Conservation (phyloP, 2,888 invertebrate species). For the Silvanus unidentatus region DNA sequence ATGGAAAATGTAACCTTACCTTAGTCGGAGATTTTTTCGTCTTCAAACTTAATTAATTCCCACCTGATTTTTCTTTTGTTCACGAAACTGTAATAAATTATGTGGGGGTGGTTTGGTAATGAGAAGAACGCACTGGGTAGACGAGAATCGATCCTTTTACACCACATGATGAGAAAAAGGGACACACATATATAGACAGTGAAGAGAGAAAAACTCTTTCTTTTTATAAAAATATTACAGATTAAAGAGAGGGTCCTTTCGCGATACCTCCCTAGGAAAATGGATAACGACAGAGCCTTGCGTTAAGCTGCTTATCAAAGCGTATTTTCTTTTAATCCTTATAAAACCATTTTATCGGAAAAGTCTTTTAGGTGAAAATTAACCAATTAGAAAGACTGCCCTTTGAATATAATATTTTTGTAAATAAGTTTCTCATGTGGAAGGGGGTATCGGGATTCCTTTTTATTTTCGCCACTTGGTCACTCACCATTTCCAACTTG, state of each 20-base stretch:
- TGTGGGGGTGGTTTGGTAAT: neutral
- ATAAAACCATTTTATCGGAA: slow-evolving; percentile 25
- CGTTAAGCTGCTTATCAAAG: slow-evolving; percentile 27
- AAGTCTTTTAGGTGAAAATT: slow-evolving; percentile 23
- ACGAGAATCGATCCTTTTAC: neutral
- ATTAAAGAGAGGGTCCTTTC: neutral
- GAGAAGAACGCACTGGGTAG: neutral
- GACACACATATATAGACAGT: too few relatives aligned
- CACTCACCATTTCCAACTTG: too few relatives aligned
- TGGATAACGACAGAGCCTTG: slow-evolving; percentile 13
- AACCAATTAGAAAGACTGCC: slow-evolving; percentile 8
- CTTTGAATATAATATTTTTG: neutral
- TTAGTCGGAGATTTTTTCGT: neutral
- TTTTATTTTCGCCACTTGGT: too few relatives aligned
- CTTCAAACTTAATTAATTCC: neutral
- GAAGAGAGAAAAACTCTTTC: slow-evolving; percentile 1
- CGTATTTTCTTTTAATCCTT: slow-evolving; percentile 27
- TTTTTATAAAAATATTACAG: slow-evolving; percentile 1
- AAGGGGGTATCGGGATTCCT: too few relatives aligned
- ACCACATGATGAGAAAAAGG: neutral
- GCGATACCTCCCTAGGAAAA: neutral
- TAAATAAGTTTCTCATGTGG: too few relatives aligned
- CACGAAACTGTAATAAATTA: slow-evolving; percentile 1
- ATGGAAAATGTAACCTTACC: too few relatives aligned
- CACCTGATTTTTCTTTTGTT: neutral